These are phyloP conservation scores for Redunca redunca DNA, from an alignment of 2,113 vertebrate genomes.

Conservation along the genomic window DNA sequence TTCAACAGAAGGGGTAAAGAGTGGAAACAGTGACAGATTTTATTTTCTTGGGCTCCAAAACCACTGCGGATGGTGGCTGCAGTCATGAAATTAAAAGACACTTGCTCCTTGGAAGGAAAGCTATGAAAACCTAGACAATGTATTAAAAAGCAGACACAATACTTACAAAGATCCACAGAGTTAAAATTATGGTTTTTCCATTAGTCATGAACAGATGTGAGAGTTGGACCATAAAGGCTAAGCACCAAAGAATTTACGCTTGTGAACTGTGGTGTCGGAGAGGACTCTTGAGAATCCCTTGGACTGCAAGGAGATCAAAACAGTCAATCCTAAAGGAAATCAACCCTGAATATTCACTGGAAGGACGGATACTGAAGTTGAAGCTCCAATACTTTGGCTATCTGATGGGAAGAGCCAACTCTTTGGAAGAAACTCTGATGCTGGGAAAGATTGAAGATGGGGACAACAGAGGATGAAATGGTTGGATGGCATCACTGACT, in stretches of 20 bases:
- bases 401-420: neutral
- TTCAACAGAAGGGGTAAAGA: neutral
- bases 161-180: neutral
- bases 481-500: neutral
- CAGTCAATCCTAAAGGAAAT: neutral
- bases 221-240: neutral
- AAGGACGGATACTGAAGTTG: neutral
- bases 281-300: neutral
- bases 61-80: neutral
- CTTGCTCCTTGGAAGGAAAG: neutral
- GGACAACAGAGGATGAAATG: neutral
- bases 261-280: neutral
- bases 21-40: neutral
- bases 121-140: neutral
- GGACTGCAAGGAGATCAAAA: neutral
- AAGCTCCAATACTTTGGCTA: neutral
- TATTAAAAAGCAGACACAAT: neutral
- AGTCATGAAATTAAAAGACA: neutral
- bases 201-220: neutral
- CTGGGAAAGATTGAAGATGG: neutral
- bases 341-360: neutral
- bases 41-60: neutral
- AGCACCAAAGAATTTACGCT: neutral
- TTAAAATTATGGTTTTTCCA: neutral
- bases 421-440: neutral